phyloP scores from a whole-genome alignment of 2,113 vertebrate species.

The Mirounga angustirostris region DNA sequence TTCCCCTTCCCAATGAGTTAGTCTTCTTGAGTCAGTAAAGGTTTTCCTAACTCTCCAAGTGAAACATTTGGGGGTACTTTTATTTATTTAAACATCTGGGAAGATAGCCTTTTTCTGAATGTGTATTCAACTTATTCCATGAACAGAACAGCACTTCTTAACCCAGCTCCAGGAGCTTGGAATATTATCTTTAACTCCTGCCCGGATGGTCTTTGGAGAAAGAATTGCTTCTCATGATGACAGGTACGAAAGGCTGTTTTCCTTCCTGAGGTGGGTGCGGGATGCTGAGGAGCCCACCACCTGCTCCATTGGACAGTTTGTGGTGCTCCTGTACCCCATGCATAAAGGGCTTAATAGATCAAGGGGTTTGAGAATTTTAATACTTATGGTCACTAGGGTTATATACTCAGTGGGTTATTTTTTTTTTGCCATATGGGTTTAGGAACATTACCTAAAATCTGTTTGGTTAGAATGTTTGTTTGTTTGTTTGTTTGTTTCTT shows the following conservation, averaged over 20 bases:
- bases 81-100: neutral
- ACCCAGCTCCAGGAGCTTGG: constrained; percentile 96
- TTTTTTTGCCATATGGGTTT: neutral
- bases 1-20: neutral
- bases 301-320: neutral
- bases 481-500: neutral
- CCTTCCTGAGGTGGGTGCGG: neutral
- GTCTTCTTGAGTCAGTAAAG: neutral
- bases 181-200: constrained; percentile 97
- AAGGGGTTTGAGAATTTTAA: neutral
- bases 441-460: neutral
- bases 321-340: accelerated
- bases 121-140: constrained; percentile 72
- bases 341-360: neutral
- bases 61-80: constrained; percentile 9
- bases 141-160: constrained; percentile 96
- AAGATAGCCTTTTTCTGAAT: constrained; percentile 67
- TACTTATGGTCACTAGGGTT: neutral
- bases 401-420: neutral
- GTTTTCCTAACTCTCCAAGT: neutral
- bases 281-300: neutral
- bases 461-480: neutral
- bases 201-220: constrained; percentile 96
- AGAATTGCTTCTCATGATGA: constrained; percentile 98
- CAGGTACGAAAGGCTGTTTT: constrained; percentile 89